Evolutionary conservation across 2,888 invertebrate species (phyloP), one percentile per base, ranked within the genome.

Genomic region (Habroteleia sp.): DNA sequence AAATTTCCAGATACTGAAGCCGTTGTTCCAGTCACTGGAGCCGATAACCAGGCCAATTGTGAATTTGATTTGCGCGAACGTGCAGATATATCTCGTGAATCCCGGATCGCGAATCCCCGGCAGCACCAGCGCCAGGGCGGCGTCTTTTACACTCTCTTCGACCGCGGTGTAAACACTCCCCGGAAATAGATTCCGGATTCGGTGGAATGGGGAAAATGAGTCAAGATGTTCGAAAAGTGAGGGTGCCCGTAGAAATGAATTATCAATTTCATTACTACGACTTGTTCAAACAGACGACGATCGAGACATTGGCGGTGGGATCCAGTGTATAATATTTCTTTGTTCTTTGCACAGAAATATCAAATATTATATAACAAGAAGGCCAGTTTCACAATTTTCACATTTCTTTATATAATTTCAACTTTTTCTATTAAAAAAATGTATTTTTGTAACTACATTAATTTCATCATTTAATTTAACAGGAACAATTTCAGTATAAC

Each of bases 121-220:
- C 42, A 42, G 29, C 35, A 14, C 31, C 11, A 16, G n/a, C 8
- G 23, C 16, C n/a, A 31, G 31, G 44, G 42, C 29, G 65, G 58
- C 58, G 50, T 65, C 50, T 65, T 65, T 35, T 48, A 58, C 73
- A 66, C 73, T 66, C 73, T 73, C 52, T 11, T 66, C 50, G 37
- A 46, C 52, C 73, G 39, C 65, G 65, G 52, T 66, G 73, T 73
- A 65, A 73, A 73, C 58, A 73, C 37, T 52, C 37, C 52, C 52
- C 65, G 65, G 73, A 73, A 73, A 73, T 60, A 46, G 66, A 60
- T 65, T 73, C 62, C 60, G 60, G 73, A 73, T 33, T 73, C 60
- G 58, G 44, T 25, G 52, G 58, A 62, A 60, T 23, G 54, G 41
- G 66, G 66, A 62, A 66, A 74, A 74, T 66, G 62, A 66, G 60